Evolutionary conservation across 2,113 vertebrate species (phyloP), one percentile per base, ranked within the genome.

Genomic region (Puffinus mauretanicus): DNA sequence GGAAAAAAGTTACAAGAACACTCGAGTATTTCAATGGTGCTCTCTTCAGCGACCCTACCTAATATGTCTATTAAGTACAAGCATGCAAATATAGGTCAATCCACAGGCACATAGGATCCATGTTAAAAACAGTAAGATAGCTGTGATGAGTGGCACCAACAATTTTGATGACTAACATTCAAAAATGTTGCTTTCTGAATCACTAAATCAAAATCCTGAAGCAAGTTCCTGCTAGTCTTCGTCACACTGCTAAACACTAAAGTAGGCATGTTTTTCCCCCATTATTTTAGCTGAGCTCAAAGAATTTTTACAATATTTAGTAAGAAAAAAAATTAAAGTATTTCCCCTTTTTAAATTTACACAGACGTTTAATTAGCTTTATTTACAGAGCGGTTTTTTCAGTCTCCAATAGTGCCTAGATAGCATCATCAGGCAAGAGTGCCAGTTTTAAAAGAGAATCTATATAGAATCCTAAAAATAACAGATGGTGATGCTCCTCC

Each of bases 321-420:
- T 98, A 98, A 98, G 97, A 98, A 98, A 99, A 98, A 98, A 99
- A 99, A 98, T 98, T 98, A 98, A 99, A 98, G 98, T 98, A 98
- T 98, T 99, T 98, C 97, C 98, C 98, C 97, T 98, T 98, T 98
- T 98, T 98, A 99, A 99, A 99, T 99, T 98, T 99, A 99, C 99
- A 99, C 98, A 98, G 99, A 99, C 97, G 96, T 99, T 99, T 99
- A 99, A 99, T 99, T 98, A 99, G 98, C 98, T 98, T 98, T 99
- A 99, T 99, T 99, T 99, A 99, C 99, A 99, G 98, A 99, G 99
- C 98, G 98, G 79, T 16, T 97, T 97, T 97, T 97, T 98, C 99
- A 98, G 99, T 99, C 98, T 98, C 98, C 98, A 98, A 98, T 98
- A 98, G 96, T 98, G 98, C 98, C 98, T 98, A 98, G 97, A 97